A percentile compares a stretch with the other conserved stretches of the same genome.
phyloP scores from a whole-genome alignment of 1,140 invertebrate species.

The Papilio aristodemus region DNA sequence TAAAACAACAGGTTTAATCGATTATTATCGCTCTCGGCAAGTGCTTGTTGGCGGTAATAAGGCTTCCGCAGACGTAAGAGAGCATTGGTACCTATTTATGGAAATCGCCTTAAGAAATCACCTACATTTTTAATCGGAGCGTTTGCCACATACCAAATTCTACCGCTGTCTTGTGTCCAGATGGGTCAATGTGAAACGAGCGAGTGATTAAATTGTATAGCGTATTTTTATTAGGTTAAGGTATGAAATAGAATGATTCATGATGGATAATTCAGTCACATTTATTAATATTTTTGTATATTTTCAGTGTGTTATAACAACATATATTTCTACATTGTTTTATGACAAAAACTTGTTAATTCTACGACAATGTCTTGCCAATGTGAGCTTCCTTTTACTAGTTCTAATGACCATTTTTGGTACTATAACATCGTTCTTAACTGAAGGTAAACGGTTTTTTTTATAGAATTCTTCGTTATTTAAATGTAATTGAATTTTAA shows the following conservation, averaged over 20 bases:
- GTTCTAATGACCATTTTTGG: slow-evolving; percentile 70
- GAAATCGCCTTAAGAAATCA: slow-evolving; percentile 8
- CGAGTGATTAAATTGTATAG: too few species aligned
- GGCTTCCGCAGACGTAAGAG: background rate
- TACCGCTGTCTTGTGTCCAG: too few species aligned
- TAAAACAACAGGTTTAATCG: background rate
- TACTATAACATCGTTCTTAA: slow-evolving; percentile 63
- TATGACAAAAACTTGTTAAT: slow-evolving; percentile 67
- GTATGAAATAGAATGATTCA: too few species aligned
- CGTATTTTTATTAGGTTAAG: too few species aligned
- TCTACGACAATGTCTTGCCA: slow-evolving; percentile 70
- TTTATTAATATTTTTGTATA: slow-evolving; percentile 33
- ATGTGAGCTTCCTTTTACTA: slow-evolving; percentile 70
- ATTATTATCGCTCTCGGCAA: background rate
- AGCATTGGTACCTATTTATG: background rate
- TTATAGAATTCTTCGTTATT: slow-evolving; percentile 25
- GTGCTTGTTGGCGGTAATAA: background rate
- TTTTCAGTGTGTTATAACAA: slow-evolving; percentile 72
- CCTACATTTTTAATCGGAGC: background rate
- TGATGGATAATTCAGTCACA: background rate
- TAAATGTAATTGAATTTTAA: slow-evolving; percentile 13
- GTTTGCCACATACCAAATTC: slow-evolving; percentile 18
- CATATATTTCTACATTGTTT: slow-evolving; percentile 67
- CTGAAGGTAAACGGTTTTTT: slow-evolving; percentile 52
- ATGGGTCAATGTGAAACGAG: too few species aligned